Conservation (phyloP, 2,797 vertebrate genomes). For the Chanos chanos region DNA sequence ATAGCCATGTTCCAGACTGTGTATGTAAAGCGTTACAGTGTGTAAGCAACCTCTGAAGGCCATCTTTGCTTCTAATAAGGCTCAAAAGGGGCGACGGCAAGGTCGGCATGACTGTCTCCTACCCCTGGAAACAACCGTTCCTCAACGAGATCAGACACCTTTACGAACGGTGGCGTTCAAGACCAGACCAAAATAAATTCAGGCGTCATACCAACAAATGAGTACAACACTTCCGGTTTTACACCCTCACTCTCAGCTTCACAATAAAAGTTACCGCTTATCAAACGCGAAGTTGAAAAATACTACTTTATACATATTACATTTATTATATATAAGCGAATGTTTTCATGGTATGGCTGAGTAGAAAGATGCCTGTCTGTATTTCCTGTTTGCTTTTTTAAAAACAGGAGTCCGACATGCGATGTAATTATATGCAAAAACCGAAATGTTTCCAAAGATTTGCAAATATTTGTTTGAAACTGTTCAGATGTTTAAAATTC, state of each 20-base stretch:
- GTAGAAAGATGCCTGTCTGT: too few species aligned
- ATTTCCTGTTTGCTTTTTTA: too few species aligned
- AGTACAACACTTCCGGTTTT: conserved; percentile 22
- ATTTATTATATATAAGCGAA: too few species aligned
- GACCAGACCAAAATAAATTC: too few species aligned
- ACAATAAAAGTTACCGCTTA: conserved; percentile 2
- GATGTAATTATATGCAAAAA: too few species aligned
- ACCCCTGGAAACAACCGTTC: not conserved
- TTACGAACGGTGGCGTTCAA: not conserved
- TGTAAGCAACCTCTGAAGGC: conserved; percentile 37
- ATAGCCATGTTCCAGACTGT: conserved; percentile 8
- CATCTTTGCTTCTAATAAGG: conserved; percentile 46
- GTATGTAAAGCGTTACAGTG: conserved; percentile 32
- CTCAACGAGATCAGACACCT: not conserved
- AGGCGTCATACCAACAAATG: not conserved
- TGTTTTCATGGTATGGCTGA: too few species aligned
- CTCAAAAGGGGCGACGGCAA: conserved; percentile 46
- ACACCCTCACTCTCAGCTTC: not conserved
- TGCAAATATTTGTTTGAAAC: too few species aligned
- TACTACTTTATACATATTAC: too few species aligned
- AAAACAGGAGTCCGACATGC: too few species aligned
- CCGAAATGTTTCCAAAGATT: too few species aligned
- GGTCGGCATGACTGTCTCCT: conserved; percentile 54
- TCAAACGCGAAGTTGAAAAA: not conserved
- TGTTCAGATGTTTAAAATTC: too few species aligned